Conservation (phyloP, 2,113 vertebrate genomes). For the Plecotus auritus region DNA sequence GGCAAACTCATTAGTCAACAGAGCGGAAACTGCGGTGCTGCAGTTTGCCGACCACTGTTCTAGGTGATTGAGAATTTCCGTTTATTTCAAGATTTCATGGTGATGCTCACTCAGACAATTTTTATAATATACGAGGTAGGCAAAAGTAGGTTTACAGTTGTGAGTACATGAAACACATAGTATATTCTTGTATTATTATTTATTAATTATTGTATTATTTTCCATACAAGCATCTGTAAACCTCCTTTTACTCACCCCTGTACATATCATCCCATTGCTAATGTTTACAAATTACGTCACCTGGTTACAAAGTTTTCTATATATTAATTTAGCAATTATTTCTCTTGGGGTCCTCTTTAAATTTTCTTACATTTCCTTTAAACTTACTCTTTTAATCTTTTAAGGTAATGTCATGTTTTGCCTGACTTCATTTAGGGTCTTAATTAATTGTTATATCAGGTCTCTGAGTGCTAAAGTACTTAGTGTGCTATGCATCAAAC, state of each 20-base stretch:
- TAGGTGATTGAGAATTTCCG: background rate
- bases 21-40: too few relatives aligned
- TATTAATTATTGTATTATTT: background rate
- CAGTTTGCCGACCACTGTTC: background rate
- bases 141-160: background rate
- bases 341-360: background rate
- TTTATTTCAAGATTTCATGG: background rate
- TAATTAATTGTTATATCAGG: slow-evolving; percentile 64
- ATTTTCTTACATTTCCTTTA: slow-evolving; percentile 51
- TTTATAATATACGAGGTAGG: background rate
- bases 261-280: background rate
- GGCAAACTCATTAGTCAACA: too few relatives aligned
- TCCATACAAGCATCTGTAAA: background rate
- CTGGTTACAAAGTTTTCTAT: background rate
- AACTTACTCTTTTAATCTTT: slow-evolving; percentile 23
- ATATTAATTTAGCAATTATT: slow-evolving; percentile 16
- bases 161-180: background rate
- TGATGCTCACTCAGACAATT: background rate
- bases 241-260: background rate
- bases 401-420: slow-evolving; percentile 29
- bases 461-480: slow-evolving; percentile 65
- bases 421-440: slow-evolving; percentile 51
- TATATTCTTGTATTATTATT: background rate
- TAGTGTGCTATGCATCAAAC: slow-evolving; percentile 36
- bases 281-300: background rate